Evolutionary conservation across 2,888 invertebrate species (phyloP), one percentile per base, ranked within the genome.

Genomic region (Drosophila pseudotakahashii): DNA sequence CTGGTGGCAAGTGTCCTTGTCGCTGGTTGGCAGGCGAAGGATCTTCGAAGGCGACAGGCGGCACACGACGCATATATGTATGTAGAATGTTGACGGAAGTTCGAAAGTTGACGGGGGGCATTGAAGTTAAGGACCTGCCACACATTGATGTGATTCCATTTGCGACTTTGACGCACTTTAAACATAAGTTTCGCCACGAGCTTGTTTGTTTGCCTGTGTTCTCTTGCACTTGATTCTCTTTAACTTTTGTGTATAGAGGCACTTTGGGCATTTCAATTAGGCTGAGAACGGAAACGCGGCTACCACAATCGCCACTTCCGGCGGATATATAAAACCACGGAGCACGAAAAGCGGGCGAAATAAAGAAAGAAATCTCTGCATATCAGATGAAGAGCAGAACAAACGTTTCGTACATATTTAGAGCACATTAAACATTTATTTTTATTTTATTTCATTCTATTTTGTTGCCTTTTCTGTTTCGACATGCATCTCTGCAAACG

Each of bases 391-490:
- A 23, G 39, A 41, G 30, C 30, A 48, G 19, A 47, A 55, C 68
- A 62, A 48, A 23, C 60, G 52, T 50, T 59, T 61, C 39, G 44
- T 69, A 68, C 79, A 78, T 76, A 75, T 66, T 78, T 70, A 44
- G 66, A 54, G 62, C 53, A 64, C 63, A 76, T 86, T 68, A 80
- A 87, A 79, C 53, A 81, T 87, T 76, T 64, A 87, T 84, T 73
- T 64, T 66, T 42, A 44, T 34, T 71, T 62, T 55, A 61, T 62
- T 30, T 7, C 2, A 30, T 30, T 7, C 30, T 30, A 30, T 7
- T 7, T 30, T 54, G 7, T 23, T n/a, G n/a, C n/a, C n/a, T n/a
- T n/a, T 70, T 62, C 26, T 36, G 3, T 45, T 51, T 36, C n/a
- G 45, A 19, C 45, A 44, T 72, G 72, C 52, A 71, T 53, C 61